Percentiles rank a stretch among this genome's conserved stretches.
phyloP scores from a whole-genome alignment of 2,113 vertebrate species.

The Apodemus sylvaticus region DNA sequence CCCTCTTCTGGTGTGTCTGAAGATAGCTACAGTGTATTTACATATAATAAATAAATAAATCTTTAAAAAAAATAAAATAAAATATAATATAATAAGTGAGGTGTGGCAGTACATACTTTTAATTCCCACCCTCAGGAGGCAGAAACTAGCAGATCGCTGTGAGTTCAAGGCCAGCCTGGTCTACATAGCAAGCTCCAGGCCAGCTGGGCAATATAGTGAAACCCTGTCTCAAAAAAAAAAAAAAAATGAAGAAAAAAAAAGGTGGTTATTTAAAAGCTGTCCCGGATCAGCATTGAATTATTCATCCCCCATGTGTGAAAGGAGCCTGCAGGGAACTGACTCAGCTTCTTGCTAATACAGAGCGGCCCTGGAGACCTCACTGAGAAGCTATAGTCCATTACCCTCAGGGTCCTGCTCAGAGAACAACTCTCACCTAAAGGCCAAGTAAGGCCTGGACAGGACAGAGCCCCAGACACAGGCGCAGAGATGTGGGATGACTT shows the following conservation, averaged over 20 bases:
- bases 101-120: neutral
- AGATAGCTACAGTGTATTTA: too few relatives aligned
- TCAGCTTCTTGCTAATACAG: neutral
- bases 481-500: neutral
- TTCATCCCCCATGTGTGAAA: neutral
- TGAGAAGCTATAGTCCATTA: neutral
- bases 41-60: too few relatives aligned
- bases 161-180: neutral
- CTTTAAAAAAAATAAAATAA: too few relatives aligned
- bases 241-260: too few relatives aligned
- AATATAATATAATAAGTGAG: neutral
- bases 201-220: neutral
- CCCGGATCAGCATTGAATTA: slow-evolving; percentile 33
- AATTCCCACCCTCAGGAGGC: neutral
- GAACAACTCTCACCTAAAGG: neutral
- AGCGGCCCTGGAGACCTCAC: neutral
- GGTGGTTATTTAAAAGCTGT: neutral
- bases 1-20: too few relatives aligned
- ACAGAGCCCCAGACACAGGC: neutral
- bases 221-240: neutral
- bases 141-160: neutral
- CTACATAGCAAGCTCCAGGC: neutral
- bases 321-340: neutral
- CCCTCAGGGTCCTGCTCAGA: neutral
- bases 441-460: neutral